Conservation (phyloP, 2,888 invertebrate genomes). For the Ennomos erosarius region DNA sequence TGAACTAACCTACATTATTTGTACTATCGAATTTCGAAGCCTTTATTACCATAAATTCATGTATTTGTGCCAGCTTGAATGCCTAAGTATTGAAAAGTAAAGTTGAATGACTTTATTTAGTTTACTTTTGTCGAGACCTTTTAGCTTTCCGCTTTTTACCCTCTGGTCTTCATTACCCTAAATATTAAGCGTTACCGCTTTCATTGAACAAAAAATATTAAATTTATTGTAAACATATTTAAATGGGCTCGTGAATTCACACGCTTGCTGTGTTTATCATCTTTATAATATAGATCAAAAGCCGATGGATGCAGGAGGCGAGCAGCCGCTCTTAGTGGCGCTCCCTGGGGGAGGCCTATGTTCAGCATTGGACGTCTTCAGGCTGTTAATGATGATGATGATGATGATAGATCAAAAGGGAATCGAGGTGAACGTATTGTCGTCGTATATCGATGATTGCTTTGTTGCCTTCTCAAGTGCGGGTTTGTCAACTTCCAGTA, state of each 20-base stretch:
- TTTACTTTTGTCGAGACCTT: conserved; percentile 7
- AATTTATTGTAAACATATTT: neutral
- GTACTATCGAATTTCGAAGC: neutral
- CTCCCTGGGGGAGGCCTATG: no score
- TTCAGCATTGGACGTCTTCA: no score
- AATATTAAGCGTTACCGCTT: neutral
- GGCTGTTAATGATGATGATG: no score
- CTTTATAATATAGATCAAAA: no score
- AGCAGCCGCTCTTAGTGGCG: no score
- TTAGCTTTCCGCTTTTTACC: neutral
- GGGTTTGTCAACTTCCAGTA: conserved; percentile 53
- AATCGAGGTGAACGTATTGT: conserved; percentile 9
- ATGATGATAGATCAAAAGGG: conserved; percentile 17
- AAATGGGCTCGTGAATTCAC: neutral
- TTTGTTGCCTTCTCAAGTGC: conserved; percentile 34
- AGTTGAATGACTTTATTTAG: conserved; percentile 21
- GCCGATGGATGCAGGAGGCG: no score
- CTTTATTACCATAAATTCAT: conserved; percentile 23
- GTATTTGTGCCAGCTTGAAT: conserved; percentile 17
- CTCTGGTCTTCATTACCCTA: neutral
- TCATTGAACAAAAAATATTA: neutral
- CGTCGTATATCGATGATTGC: conserved; percentile 7
- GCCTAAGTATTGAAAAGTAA: neutral
- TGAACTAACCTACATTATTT: no score
- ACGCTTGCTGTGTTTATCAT: conserved; percentile 5